phyloP scores from a whole-genome alignment of 1,140 invertebrate genomes.

The Nasonia vitripennis region DNA sequence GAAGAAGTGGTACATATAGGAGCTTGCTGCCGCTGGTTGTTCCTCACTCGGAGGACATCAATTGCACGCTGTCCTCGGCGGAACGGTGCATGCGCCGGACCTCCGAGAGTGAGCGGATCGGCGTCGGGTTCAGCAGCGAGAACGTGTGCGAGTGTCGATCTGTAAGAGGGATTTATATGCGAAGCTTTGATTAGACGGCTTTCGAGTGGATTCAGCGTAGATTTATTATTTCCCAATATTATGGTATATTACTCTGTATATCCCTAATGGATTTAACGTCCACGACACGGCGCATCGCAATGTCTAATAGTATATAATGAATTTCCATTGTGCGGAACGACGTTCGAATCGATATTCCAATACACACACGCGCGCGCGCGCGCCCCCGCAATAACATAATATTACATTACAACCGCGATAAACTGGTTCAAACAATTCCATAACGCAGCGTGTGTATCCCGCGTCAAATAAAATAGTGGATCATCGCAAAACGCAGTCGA shows the following conservation, averaged over 20 bases:
- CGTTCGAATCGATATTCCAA: neutral
- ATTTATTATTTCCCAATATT: too few species aligned
- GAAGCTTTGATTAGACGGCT: too few species aligned
- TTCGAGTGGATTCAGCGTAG: too few species aligned
- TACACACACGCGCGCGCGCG: too few species aligned
- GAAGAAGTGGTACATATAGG: neutral
- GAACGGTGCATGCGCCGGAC: slow-evolving; percentile 73
- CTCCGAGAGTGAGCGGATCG: slow-evolving; percentile 74
- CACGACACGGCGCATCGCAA: too few species aligned
- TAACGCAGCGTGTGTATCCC: too few species aligned
- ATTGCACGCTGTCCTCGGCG: slow-evolving; percentile 74
- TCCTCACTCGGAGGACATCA: slow-evolving; percentile 73
- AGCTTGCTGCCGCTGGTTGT: neutral
- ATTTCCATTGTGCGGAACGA: too few species aligned
- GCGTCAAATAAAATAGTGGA: neutral
- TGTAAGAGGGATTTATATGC: slow-evolving; percentile 40
- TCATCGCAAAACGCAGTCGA: neutral
- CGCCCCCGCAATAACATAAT: neutral
- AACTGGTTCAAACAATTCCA: too few species aligned
- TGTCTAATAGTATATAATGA: too few species aligned
- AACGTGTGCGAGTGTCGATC: slow-evolving; percentile 73
- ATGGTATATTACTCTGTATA: too few species aligned
- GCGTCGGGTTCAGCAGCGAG: slow-evolving; percentile 73
- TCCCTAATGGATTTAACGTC: too few species aligned
- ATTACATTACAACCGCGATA: too few species aligned